A percentile compares a stretch with the other conserved stretches of the same genome.
These are phyloP conservation scores for Puma concolor DNA, from an alignment of 2,113 vertebrate genomes.

Conservation along the genomic window DNA sequence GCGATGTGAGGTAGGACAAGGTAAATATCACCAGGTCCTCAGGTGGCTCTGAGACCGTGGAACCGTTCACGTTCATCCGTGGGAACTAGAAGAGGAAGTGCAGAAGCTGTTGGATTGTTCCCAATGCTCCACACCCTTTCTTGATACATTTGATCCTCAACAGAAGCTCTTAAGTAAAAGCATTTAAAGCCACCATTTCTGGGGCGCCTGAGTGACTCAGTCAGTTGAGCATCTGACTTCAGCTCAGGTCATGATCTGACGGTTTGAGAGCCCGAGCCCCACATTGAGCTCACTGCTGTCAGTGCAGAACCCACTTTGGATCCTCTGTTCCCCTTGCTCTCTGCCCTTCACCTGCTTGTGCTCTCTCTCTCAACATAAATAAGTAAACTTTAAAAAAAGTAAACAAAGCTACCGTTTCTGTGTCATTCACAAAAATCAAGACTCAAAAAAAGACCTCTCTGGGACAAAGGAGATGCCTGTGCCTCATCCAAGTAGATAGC, in stretches of 20 bases:
- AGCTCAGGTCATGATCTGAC: no score
- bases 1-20: not conserved
- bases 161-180: constrained; percentile 30
- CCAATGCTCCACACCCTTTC: not conserved
- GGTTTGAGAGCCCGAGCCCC: no score
- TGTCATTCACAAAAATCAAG: constrained; percentile 46
- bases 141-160: not conserved
- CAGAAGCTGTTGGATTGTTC: not conserved
- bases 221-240: no score
- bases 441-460: not conserved
- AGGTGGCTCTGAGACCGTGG: not conserved
- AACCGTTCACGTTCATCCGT: not conserved
- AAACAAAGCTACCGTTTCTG: not conserved
- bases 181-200: not conserved
- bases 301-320: no score
- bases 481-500: not conserved
- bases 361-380: no score
- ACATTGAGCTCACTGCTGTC: no score
- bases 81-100: not conserved
- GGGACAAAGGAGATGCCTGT: not conserved
- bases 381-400: no score
- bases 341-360: no score
- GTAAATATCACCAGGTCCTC: constrained; percentile 13
- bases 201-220: no score
- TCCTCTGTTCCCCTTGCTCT: no score